A percentile compares a stretch with the other conserved stretches of the same genome.
Conservation (phyloP, 2,888 invertebrate species). For the Leistus spinibarbis region DNA sequence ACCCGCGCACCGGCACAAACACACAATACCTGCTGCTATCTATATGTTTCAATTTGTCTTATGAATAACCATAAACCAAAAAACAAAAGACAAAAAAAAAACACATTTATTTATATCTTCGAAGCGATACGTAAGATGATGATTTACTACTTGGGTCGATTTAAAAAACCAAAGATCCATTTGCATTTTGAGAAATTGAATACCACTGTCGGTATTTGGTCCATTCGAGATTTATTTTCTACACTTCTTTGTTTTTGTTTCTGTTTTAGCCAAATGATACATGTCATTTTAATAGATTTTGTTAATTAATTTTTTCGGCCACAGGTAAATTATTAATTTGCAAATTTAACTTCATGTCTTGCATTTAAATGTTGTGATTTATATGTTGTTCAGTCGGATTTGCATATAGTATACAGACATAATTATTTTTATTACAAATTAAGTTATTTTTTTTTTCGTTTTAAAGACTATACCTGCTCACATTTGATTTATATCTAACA, state of each 20-base stretch:
- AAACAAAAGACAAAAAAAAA: neutral
- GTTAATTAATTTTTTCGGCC: neutral
- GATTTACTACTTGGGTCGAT: slow-evolving; percentile 16
- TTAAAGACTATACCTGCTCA: neutral
- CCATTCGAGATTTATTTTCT: neutral
- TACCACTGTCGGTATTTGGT: neutral
- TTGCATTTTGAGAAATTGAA: slow-evolving; percentile 37
- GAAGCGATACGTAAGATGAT: neutral
- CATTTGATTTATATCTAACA: no score
- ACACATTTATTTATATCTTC: slow-evolving; percentile 17
- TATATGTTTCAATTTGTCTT: slow-evolving; percentile 38
- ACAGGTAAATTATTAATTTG: neutral
- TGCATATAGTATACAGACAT: neutral
- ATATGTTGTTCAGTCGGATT: neutral
- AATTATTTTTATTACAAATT: neutral
- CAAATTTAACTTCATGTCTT: neutral
- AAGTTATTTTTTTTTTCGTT: neutral
- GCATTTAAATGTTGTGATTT: neutral
- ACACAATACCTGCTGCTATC: slow-evolving; percentile 30
- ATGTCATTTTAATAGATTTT: slow-evolving; percentile 6
- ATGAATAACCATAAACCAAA: slow-evolving; percentile 30
- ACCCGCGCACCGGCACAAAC: neutral
- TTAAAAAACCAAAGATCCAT: slow-evolving; percentile 8
- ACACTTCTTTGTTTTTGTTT: no score
- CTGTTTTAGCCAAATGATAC: neutral